Percentiles rank a stretch among this genome's conserved stretches.
Evolutionary conservation across 2,797 vertebrate species (phyloP).

Genomic region (Aselliscus stoliczkanus): DNA sequence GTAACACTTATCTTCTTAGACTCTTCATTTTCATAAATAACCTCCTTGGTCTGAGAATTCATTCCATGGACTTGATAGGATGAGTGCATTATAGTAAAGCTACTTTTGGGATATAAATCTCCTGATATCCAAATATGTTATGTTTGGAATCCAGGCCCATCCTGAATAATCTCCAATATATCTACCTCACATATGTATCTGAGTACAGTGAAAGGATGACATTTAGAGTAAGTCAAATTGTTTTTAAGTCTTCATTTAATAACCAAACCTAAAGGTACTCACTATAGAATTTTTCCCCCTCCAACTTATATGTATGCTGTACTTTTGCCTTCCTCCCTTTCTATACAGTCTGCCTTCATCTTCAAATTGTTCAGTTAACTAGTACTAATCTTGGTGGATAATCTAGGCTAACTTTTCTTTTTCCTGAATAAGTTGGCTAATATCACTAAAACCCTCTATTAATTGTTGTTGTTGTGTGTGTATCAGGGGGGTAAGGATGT

Average conservation of each 20-base stretch:
- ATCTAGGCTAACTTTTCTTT: background rate
- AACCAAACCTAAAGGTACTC: background rate
- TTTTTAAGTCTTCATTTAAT: background rate
- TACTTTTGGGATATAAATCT: background rate
- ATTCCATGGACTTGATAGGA: background rate
- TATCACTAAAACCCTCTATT: background rate
- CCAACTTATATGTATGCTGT: background rate
- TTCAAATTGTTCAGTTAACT: background rate
- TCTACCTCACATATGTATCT: background rate
- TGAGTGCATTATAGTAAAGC: background rate
- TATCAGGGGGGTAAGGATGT: rapidly evolving
- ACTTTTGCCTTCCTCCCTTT: background rate
- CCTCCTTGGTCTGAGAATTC: background rate
- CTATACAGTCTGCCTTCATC: background rate
- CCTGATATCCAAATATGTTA: background rate
- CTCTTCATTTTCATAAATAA: background rate
- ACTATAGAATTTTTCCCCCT: background rate
- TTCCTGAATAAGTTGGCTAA: background rate
- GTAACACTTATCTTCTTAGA: background rate
- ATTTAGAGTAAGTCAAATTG: background rate
- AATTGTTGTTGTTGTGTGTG: no score
- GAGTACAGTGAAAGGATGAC: background rate
- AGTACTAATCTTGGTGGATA: background rate
- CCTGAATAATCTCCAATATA: background rate
- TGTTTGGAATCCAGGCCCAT: background rate